Base-by-base conservation (phyloP, 2,113 vertebrate genomes). In the Phasianus colchicus region DNA sequence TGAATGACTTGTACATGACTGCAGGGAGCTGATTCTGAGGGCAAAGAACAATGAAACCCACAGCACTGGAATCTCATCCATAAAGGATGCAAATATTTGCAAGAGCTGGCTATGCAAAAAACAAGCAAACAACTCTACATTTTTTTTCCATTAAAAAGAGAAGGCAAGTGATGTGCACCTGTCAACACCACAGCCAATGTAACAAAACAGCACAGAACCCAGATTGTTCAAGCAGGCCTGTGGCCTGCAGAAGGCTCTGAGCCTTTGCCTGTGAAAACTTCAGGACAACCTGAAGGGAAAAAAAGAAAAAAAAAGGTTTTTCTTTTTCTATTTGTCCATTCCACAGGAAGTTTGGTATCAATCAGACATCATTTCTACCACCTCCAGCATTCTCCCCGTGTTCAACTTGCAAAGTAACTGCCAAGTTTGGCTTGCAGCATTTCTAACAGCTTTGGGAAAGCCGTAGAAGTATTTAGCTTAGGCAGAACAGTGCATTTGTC, bases 91-190 rank as follows among this genome's bases (percentile, higher is more conserved):
- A 67, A 36, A 63, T 14, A n/a, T 45, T 67, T 72, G 80, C 70
- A 16, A 8, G 34, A 81, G 34, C 8, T 43, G 8, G 3, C 3
- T 32, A 34, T 5, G 27, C 45, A 55, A 76, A 77, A 40, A 40
- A 48, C 10, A 55, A 55, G 18, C 52, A 54, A 54, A 54, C 25
- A 30, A 54, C 8, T 25, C 2, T 81, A n/a, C 17, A 67, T 27
- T 52, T 52, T 27, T 42, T 9, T 80, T 52, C 6, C 32, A 22
- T 6, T 32, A 57, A 50, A 57, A 45, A 12, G 2, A 10, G 40
- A 22, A 66, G 32, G 34, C 4, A n/a, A 42, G 38, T 38, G 38
- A n/a, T 1, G 7, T 5, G 22, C 0, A 1, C 25, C 10, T 82
- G 40, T 36, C 50, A 77, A 38, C 42, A 76, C 34, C 22, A 60